Percentiles rank a stretch among this genome's conserved stretches.
Conservation (phyloP, 2,888 invertebrate genomes). For the Philereme vetulata region DNA sequence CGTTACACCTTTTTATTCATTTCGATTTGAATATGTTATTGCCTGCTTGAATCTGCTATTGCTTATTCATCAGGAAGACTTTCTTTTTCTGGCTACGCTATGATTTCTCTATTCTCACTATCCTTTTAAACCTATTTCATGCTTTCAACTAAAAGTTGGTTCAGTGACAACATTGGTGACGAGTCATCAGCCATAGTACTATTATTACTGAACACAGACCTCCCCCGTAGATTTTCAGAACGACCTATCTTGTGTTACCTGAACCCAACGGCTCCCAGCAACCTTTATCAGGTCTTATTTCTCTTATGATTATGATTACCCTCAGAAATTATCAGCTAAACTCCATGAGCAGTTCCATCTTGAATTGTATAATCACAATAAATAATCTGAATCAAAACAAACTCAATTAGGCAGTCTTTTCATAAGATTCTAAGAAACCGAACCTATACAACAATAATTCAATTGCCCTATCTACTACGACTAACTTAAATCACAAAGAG, state of each 20-base stretch:
- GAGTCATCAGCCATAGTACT: too few species aligned
- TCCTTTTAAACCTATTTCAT: too few species aligned
- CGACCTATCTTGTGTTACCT: too few species aligned
- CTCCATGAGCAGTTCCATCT: not conserved
- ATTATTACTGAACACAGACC: too few species aligned
- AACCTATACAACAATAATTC: constrained; percentile 58
- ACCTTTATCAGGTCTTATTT: not conserved
- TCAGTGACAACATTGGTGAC: too few species aligned
- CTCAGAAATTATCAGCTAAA: too few species aligned
- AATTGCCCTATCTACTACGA: constrained; percentile 58
- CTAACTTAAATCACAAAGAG: constrained; percentile 64
- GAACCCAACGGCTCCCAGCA: too few species aligned
- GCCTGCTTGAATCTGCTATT: constrained; percentile 13
- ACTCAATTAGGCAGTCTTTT: constrained; percentile 33
- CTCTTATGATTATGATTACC: not conserved
- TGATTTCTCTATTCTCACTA: too few species aligned
- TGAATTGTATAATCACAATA: constrained; percentile 9
- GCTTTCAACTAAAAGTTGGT: too few species aligned
- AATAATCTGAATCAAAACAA: constrained; percentile 9
- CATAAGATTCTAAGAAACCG: constrained; percentile 46
- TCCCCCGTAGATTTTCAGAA: too few species aligned
- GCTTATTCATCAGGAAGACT: constrained; percentile 6
- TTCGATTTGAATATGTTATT: constrained; percentile 11
- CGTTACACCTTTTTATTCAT: constrained; percentile 31
- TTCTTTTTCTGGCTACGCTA: too few species aligned